A percentile compares a stretch with the other conserved stretches of the same genome.
These are phyloP conservation scores for Lepidocyrtinus sp. DNA, from an alignment of 2,888 invertebrate genomes.

Conservation along the genomic window DNA sequence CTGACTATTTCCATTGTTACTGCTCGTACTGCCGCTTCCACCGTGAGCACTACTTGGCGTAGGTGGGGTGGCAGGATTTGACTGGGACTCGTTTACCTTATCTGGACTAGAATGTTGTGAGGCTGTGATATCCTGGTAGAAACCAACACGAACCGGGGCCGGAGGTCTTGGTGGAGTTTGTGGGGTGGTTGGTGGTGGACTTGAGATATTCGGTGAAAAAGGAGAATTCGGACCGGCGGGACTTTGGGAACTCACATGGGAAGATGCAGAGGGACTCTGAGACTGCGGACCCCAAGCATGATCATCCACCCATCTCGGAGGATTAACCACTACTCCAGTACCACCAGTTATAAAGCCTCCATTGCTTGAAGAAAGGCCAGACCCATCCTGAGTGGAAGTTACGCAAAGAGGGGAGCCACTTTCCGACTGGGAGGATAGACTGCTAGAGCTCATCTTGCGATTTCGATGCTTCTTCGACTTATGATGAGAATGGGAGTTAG, in stretches of 20 bases:
- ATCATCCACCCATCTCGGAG: conserved; percentile 78
- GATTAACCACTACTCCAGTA: conserved; percentile 79
- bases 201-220: conserved; percentile 67
- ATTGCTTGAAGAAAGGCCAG: conserved; percentile 14
- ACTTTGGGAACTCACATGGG: conserved; percentile 74
- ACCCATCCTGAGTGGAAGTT: conserved; percentile 75
- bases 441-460: conserved; percentile 83
- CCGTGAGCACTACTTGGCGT: conserved; percentile 61
- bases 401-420: conserved; percentile 81
- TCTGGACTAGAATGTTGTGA: conserved; percentile 71
- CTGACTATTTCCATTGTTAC: conserved; percentile 62
- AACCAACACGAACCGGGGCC: conserved; percentile 87
- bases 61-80: conserved; percentile 64
- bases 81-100: conserved; percentile 66
- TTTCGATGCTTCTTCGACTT: conserved; percentile 77
- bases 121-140: conserved; percentile 84
- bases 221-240: conserved; percentile 70
- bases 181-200: conserved; percentile 76
- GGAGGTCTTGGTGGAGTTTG: conserved; percentile 80
- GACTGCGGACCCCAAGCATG: conserved; percentile 79
- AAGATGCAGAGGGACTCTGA: conserved; percentile 77
- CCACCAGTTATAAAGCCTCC: conserved; percentile 46
- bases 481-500: conserved; percentile 71
- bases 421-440: conserved; percentile 76
- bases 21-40: conserved; percentile 23